A percentile compares a stretch with the other conserved stretches of the same genome.
These are phyloP conservation scores for Tarsius wallacei DNA, from an alignment of 2,797 vertebrate species.

Conservation along the genomic window DNA sequence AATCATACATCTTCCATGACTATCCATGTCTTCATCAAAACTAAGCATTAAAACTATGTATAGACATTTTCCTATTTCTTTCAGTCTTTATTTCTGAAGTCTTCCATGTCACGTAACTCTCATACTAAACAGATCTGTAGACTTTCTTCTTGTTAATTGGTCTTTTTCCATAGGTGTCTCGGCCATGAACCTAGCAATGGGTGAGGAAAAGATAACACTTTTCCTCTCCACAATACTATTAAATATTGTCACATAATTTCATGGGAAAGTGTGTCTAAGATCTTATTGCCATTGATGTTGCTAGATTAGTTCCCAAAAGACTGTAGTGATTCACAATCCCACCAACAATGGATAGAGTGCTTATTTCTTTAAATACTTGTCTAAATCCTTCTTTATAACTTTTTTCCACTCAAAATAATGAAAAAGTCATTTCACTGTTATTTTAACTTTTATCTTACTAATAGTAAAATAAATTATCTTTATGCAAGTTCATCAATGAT, in stretches of 20 bases:
- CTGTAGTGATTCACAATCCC: background rate
- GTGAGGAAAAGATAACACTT: background rate
- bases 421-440: background rate
- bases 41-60: background rate
- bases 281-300: constrained; percentile 13
- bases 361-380: background rate
- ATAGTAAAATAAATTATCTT: background rate
- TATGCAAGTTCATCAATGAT: background rate
- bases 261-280: background rate
- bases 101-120: background rate
- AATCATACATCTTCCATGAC: background rate
- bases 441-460: constrained; percentile 20
- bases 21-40: background rate
- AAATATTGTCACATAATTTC: constrained; percentile 18
- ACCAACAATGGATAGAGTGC: background rate
- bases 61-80: background rate
- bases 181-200: background rate
- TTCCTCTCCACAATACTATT: background rate
- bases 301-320: constrained; percentile 24
- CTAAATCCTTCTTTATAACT: background rate
- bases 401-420: constrained; percentile 2
- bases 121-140: background rate
- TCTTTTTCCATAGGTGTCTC: background rate
- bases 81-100: background rate
- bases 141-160: background rate